Percentiles rank a stretch among this genome's conserved stretches.
phyloP scores from a whole-genome alignment of 2,888 invertebrate genomes.

The Altica lythri region DNA sequence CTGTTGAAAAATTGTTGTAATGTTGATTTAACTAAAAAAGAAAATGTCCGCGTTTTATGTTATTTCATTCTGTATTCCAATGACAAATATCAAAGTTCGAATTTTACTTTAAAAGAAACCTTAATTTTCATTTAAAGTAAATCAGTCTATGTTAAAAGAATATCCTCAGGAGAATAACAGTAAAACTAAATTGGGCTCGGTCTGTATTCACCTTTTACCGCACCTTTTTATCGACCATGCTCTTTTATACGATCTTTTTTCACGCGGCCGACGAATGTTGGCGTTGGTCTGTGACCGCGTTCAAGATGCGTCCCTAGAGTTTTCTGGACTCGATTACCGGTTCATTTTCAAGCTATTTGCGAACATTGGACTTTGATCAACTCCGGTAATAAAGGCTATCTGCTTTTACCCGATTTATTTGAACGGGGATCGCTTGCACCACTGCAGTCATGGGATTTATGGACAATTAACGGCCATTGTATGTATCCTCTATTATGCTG shows the following conservation, averaged over 20 bases:
- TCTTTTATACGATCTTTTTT: slow-evolving; percentile 6
- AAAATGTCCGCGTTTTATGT: too few relatives aligned
- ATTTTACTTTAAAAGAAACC: too few relatives aligned
- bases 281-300: slow-evolving; percentile 19
- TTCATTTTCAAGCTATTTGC: slow-evolving; percentile 38
- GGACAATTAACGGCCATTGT: slow-evolving; percentile 38
- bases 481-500: slow-evolving; percentile 24
- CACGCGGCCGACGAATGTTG: too few relatives aligned
- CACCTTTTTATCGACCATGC: not conserved
- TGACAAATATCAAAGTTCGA: too few relatives aligned
- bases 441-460: slow-evolving; percentile 31
- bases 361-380: slow-evolving; percentile 30
- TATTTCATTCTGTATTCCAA: too few relatives aligned
- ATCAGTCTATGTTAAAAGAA: too few relatives aligned
- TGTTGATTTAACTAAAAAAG: too few relatives aligned
- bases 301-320: slow-evolving; percentile 32
- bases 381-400: slow-evolving; percentile 27
- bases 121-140: too few relatives aligned
- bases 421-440: slow-evolving; percentile 29
- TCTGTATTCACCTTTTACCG: not conserved
- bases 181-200: slow-evolving; percentile 15
- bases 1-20: too few relatives aligned
- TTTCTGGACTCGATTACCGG: slow-evolving; percentile 36
- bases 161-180: slow-evolving; percentile 1
- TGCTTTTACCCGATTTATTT: slow-evolving; percentile 35